A percentile compares a stretch with the other conserved stretches of the same genome.
These are phyloP conservation scores for Lordiphosa stackelbergi DNA, from an alignment of 1,140 invertebrate genomes.

Conservation along the genomic window DNA sequence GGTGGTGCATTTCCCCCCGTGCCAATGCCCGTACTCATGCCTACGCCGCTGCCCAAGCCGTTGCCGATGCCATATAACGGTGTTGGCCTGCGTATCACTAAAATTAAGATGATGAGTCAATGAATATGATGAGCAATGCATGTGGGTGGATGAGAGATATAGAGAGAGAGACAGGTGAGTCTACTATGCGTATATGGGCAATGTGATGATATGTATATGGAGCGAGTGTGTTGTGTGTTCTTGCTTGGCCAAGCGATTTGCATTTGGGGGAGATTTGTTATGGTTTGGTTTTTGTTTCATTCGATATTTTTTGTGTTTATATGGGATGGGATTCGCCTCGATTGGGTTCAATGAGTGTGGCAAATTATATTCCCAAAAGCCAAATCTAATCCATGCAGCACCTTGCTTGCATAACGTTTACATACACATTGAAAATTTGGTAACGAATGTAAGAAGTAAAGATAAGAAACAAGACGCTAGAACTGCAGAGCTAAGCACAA, in stretches of 20 bases:
- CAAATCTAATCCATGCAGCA: constrained; percentile 70
- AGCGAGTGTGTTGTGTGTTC: constrained; percentile 9
- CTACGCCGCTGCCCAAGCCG: constrained; percentile 39
- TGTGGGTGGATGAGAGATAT: constrained; percentile 23
- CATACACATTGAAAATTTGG: constrained; percentile 59
- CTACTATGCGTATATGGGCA: constrained; percentile 20
- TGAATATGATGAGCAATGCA: constrained; percentile 68
- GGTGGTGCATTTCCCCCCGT: constrained; percentile 34
- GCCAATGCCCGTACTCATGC: constrained; percentile 36
- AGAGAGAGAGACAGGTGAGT: constrained; percentile 1
- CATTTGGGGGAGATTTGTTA: constrained; percentile 7
- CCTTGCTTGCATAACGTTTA: constrained; percentile 60
- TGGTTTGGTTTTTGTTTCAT: neutral
- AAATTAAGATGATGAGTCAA: constrained; percentile 77
- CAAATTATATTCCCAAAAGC: constrained; percentile 60
- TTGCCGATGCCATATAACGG: constrained; percentile 66
- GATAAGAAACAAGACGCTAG: constrained; percentile 45
- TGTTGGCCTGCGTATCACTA: constrained; percentile 76
- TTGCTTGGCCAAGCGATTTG: constrained; percentile 26
- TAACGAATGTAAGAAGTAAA: constrained; percentile 32
- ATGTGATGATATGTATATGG: constrained; percentile 21
- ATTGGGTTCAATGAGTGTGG: constrained; percentile 26
- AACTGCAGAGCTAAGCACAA: constrained; percentile 35
- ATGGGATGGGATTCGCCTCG: constrained; percentile 17
- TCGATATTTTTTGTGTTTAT: constrained; percentile 11